Base-by-base conservation (phyloP, 2,888 invertebrate species). In the Torymus tubicola region DNA sequence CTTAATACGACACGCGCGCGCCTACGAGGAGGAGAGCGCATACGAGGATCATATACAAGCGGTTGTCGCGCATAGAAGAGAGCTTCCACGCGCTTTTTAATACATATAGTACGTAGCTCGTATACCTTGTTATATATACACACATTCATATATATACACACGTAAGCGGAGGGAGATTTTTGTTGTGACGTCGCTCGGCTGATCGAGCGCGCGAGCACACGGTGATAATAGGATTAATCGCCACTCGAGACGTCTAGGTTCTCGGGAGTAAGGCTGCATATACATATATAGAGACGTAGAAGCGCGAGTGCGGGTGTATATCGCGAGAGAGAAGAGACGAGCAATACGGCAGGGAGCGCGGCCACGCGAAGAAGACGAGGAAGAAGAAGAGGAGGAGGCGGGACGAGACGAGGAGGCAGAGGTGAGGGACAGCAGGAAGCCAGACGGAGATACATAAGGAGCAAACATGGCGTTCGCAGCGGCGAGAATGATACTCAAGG, bases 401-500 rank as follows among this genome's bases (percentile, higher is more conserved):
- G 57, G 18, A 8, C 24, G 70, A 14, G 55, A 57, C 55, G 42
- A 42, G 42, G 42, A 67, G 55, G 69, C 79, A 67, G 61, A 50
- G 58, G 58, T 63, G 60, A 18, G 75, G 0, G 61, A 63, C 42
- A 60, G 42, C 12, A 61, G 60, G 10, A 61, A 78, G 75, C 63
- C 52, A 70, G 65, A 31, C n/a, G 13, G 55, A 58, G 50, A 42
- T 42, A 42, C 42, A 42, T 42, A 42, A 42, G 16, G 58, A 63
- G 80, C 81, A 86, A 93, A 92, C 87, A 96, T 96, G 96, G 96
- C 96, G 91, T 96, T 96, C 90, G 96, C 96, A 67, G 96, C 96
- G 64, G 96, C 96, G 74, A 93, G 96, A 75, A 96, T 96, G 96
- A 96, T 96, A 87, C 92, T 96, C 85, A 96, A 96, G 92, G 96